Evolutionary conservation across 2,113 vertebrate species (phyloP).

Genomic region (Zeus faber): DNA sequence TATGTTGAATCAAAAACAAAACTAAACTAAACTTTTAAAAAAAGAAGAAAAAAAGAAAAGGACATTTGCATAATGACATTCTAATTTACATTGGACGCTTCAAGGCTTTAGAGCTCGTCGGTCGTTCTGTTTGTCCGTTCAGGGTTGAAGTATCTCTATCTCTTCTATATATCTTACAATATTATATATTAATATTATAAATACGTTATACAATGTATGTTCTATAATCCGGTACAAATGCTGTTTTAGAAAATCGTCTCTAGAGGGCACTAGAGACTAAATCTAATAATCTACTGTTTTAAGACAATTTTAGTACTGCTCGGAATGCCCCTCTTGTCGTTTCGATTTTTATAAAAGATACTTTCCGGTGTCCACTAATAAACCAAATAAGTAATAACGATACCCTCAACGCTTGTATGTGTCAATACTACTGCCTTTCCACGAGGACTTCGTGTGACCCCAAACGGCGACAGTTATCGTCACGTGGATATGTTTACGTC

Average conservation of each 20-base stretch:
- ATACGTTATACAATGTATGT: not conserved
- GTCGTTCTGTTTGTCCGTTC: conserved; percentile 3
- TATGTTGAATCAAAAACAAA: conserved; percentile 25
- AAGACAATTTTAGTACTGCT: too few relatives aligned
- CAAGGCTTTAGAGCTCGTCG: conserved; percentile 15
- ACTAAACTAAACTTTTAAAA: too few relatives aligned
- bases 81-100: conserved; percentile 53
- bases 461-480: conserved; percentile 22
- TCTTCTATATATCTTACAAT: not conserved
- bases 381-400: too few relatives aligned
- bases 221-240: too few relatives aligned
- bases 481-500: conserved; percentile 72
- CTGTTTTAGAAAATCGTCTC: not conserved
- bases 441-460: too few relatives aligned
- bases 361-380: not conserved
- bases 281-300: not conserved
- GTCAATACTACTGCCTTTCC: too few relatives aligned
- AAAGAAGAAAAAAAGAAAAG: too few relatives aligned
- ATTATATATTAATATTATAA: not conserved
- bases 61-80: conserved; percentile 28
- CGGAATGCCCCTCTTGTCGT: too few relatives aligned
- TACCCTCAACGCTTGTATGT: too few relatives aligned
- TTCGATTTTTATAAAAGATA: too few relatives aligned
- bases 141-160: not conserved
- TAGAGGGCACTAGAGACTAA: conserved; percentile 32